Evolutionary conservation across 2,113 vertebrate species (phyloP).

Genomic region (Bubo bubo): DNA sequence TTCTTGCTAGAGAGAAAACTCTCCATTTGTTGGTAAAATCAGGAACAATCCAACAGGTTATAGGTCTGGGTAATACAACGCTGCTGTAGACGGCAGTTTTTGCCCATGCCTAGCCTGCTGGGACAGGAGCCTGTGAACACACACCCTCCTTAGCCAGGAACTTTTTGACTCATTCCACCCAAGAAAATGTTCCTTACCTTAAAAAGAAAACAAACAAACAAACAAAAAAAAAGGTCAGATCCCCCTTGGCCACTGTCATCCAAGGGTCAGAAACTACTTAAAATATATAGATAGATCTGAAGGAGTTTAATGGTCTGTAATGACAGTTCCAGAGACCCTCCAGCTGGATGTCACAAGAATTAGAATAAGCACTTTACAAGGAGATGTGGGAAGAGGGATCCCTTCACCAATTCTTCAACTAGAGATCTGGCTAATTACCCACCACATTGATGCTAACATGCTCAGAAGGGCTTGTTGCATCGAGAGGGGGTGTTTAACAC

Average conservation of each 20-base stretch:
- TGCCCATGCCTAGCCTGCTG: background rate
- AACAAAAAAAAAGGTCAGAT: background rate
- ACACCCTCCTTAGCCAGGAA: background rate
- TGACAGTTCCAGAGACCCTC: background rate
- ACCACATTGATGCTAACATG: background rate
- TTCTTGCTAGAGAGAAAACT: background rate
- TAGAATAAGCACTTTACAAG: background rate
- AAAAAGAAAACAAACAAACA: background rate
- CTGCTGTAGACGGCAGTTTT: background rate
- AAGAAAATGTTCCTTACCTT: background rate
- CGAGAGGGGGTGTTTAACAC: background rate
- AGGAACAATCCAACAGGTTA: background rate
- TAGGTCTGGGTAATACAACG: background rate
- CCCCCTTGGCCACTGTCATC: background rate
- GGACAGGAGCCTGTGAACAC: background rate
- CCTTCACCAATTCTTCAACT: background rate
- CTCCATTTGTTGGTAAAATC: background rate
- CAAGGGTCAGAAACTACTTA: background rate
- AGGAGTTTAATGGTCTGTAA: constrained; percentile 52
- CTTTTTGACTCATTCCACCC: background rate
- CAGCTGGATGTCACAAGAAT: constrained; percentile 39
- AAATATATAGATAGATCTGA: constrained; percentile 4
- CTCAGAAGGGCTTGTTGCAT: background rate
- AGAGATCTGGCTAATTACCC: background rate
- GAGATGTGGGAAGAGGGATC: constrained; percentile 26